Evolutionary conservation across 2,888 invertebrate genomes (phyloP), one percentile per base, ranked within the genome.

Genomic region (Phortica magna): DNA sequence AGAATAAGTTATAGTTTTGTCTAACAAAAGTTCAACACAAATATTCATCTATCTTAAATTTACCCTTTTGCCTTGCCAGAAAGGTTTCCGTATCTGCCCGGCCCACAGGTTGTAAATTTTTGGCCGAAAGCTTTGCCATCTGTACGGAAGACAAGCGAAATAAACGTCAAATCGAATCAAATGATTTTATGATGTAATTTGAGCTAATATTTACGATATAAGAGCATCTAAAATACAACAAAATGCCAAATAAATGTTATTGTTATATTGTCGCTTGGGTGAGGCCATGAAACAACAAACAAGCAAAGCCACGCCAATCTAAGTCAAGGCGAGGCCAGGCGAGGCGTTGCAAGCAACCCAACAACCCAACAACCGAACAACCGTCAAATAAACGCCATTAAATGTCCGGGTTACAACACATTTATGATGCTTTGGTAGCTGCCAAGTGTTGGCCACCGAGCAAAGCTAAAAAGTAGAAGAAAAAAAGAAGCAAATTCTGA

Each of bases 121-220:
- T 75, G 2, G 1, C 12, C 70, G 48, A 53, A 53, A 43, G 31
- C 41, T 61, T 9, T 19, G 59, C 59, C 17, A 61, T 10, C 19
- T n/a, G 53, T 17, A 19, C 70, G n/a, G 59, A 79, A 74, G 72
- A 77, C 79, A 82, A 86, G 81, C 82, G 88, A 89, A 90, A 89
- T 90, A 90, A 91, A 91, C 91, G 90, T 90, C 90, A 91, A 91
- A 91, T 90, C 90, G 89, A 91, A 91, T 91, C 90, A 91, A 91
- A 91, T 91, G 89, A 88, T 90, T 90, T 91, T 91, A 91, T 91
- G 91, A 91, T 90, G 90, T 90, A 90, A 91, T 91, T 91, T 91
- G 91, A 84, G 89, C 91, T 90, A 91, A 91, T 91, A 91, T 91
- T 91, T 91, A 91, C 91, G 91, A 91, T 91, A 90, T 91, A 89